A percentile compares a stretch with the other conserved stretches of the same genome.
phyloP scores from a whole-genome alignment of 2,113 vertebrate genomes.

The Burhinus bistriatus region DNA sequence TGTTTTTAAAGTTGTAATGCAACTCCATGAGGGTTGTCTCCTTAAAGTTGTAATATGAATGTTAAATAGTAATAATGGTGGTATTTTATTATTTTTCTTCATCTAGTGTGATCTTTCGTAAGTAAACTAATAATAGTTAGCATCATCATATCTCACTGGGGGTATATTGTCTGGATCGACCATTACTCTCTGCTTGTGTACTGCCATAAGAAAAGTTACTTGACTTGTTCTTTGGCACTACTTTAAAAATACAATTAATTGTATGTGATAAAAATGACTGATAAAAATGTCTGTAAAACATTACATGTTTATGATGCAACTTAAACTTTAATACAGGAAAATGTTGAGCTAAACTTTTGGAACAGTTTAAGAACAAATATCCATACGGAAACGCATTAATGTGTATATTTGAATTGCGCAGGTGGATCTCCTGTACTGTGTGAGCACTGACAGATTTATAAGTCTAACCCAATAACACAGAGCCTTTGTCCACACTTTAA shows the following conservation, averaged over 20 bases:
- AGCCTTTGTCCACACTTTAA: not conserved
- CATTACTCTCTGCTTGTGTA: not conserved
- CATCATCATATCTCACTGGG: not conserved
- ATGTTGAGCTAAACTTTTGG: not conserved
- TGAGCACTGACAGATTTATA: not conserved
- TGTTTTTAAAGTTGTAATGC: not conserved
- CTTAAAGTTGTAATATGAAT: not conserved
- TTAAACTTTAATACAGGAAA: not conserved
- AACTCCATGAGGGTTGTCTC: not conserved
- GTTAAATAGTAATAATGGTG: not conserved
- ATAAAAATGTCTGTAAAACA: not conserved
- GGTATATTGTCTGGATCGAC: not conserved
- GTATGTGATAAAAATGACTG: not conserved
- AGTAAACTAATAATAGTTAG: not conserved
- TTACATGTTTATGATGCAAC: not conserved
- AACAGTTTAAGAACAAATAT: not conserved
- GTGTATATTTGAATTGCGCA: not conserved
- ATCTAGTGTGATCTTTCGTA: not conserved
- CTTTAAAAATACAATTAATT: not conserved
- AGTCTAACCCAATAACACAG: not conserved
- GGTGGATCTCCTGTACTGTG: not conserved
- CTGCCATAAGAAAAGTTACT: not conserved
- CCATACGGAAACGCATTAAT: accelerated
- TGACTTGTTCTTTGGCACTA: not conserved
- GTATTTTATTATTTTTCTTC: not conserved